These are phyloP conservation scores for Cuculus canorus DNA, from an alignment of 2,797 vertebrate genomes.

Conservation along the genomic window DNA sequence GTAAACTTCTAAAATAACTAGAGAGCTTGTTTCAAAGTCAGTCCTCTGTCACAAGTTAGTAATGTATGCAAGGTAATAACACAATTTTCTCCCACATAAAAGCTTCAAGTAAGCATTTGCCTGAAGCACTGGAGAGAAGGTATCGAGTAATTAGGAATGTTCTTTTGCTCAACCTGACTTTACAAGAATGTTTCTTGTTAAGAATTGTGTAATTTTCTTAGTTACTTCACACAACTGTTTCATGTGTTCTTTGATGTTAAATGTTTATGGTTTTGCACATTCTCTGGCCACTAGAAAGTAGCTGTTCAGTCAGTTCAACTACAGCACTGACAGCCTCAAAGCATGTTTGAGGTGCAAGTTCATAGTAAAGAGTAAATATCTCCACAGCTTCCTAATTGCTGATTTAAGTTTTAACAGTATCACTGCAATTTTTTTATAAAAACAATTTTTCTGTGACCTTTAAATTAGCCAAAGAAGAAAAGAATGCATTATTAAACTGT, in stretches of 20 bases:
- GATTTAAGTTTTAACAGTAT: neutral
- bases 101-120: neutral
- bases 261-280: neutral
- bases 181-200: neutral
- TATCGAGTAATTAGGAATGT: neutral
- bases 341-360: neutral
- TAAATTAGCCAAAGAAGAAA: neutral
- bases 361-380: neutral
- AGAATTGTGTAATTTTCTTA: neutral
- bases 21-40: neutral
- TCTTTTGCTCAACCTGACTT: neutral
- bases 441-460: neutral
- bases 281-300: neutral
- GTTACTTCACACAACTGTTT: neutral
- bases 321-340: neutral
- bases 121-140: neutral
- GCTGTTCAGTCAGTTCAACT: neutral
- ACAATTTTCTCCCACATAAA: neutral
- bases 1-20: slow-evolving; percentile 18
- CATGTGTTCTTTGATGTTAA: neutral
- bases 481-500: neutral
- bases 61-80: neutral
- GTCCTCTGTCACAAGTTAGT: neutral
- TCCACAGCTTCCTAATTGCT: neutral
- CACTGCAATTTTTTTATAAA: neutral